Evolutionary conservation across 2,113 vertebrate genomes (phyloP).

Genomic region (Halichoeres trimaculatus): DNA sequence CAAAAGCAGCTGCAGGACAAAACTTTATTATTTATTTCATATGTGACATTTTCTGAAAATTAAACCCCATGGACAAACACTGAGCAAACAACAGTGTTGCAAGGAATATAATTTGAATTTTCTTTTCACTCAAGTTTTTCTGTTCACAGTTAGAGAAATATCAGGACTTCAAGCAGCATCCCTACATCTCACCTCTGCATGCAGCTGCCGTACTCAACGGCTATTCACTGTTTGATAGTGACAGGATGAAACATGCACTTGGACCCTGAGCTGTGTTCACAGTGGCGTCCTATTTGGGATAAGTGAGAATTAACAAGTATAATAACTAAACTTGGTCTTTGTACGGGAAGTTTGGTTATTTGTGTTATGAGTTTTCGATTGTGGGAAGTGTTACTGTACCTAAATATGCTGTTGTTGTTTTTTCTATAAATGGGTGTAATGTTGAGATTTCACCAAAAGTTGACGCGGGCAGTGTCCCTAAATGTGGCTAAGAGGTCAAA

Average conservation of each 20-base stretch:
- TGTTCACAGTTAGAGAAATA: neutral
- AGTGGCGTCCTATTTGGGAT: no score
- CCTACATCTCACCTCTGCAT: neutral
- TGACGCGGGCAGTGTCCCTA: no score
- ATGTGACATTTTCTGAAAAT: neutral
- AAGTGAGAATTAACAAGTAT: no score
- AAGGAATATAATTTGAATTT: neutral
- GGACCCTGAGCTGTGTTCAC: no score
- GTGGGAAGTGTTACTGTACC: no score
- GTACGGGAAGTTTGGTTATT: no score
- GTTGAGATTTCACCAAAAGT: no score
- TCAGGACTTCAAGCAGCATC: conserved; percentile 4
- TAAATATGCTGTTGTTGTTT: no score
- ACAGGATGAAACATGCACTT: neutral
- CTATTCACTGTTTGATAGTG: neutral
- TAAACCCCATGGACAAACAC: neutral
- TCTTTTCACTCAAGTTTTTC: neutral
- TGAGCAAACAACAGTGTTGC: neutral
- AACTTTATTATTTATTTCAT: neutral
- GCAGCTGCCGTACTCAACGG: neutral
- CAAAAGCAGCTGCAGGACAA: neutral
- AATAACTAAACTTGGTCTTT: no score
- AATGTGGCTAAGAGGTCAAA: no score
- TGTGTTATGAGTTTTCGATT: no score
- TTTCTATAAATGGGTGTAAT: no score